A percentile compares a stretch with the other conserved stretches of the same genome.
These are phyloP conservation scores for Diploscapter pachys DNA, from an alignment of 1,140 invertebrate genomes.

Conservation along the genomic window DNA sequence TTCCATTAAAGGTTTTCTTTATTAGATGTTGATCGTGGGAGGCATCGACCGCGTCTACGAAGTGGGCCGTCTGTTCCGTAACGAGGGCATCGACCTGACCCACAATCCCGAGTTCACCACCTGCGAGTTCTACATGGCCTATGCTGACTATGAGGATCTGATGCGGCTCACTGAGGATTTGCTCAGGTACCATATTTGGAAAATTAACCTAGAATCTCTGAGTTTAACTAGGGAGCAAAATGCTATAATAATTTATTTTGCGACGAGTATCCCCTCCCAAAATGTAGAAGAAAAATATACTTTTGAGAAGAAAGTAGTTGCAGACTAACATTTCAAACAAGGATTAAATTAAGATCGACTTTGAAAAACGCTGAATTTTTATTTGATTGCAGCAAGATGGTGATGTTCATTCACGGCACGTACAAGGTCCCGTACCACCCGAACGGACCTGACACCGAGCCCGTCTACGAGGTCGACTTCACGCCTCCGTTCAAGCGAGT, in stretches of 20 bases:
- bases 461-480: conserved; percentile 82
- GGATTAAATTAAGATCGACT: no score
- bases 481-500: conserved; percentile 91
- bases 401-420: conserved; percentile 69
- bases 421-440: conserved; percentile 85
- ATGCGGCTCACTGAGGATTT: conserved; percentile 87
- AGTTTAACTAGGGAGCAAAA: no score
- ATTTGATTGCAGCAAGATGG: conserved; percentile 63
- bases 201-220: no score
- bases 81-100: conserved; percentile 96
- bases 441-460: conserved; percentile 77
- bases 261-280: no score
- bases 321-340: no score
- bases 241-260: no score
- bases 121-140: conserved; percentile 99
- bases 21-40: conserved; percentile 87
- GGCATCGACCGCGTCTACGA: conserved; percentile 96
- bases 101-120: conserved; percentile 99
- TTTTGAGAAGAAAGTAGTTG: no score
- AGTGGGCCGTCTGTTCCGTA: conserved; percentile 93
- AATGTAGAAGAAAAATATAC: no score
- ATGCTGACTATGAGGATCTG: conserved; percentile 95
- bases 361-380: not conserved
- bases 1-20: conserved; percentile 25
- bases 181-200: conserved; percentile 63